phyloP scores from a whole-genome alignment of 2,113 vertebrate genomes.

The Oplegnathus fasciatus region DNA sequence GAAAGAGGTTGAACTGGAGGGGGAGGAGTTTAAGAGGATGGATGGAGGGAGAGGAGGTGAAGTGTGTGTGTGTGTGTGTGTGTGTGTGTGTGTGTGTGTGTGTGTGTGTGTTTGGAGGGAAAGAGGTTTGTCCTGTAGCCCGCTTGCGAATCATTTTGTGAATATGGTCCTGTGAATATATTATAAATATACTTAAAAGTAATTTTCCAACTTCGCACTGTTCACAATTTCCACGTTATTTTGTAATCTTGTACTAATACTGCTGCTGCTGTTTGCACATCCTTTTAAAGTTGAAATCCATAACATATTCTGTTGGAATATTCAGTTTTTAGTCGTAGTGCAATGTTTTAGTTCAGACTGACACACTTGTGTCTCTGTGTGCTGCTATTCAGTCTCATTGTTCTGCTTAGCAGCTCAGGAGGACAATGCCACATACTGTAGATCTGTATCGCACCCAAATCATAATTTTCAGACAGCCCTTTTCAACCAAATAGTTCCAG shows the following conservation, averaged over 20 bases:
- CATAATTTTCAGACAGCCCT: not conserved
- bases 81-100: conserved; percentile 25
- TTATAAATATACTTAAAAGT: not conserved
- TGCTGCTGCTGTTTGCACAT: not conserved
- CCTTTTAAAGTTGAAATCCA: not conserved
- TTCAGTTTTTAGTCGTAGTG: not conserved
- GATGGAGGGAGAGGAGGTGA: conserved; percentile 35
- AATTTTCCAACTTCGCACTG: not conserved
- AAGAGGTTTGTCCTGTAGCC: not conserved
- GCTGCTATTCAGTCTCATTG: not conserved
- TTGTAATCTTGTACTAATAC: too few relatives aligned
- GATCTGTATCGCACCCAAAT: not conserved
- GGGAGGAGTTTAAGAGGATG: conserved; percentile 61
- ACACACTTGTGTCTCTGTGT: not conserved
- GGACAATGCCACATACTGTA: not conserved
- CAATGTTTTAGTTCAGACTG: not conserved
- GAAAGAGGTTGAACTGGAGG: conserved; percentile 63
- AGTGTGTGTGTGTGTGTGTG: conserved; percentile 36
- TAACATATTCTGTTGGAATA: not conserved
- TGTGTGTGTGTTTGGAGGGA: conserved; percentile 37
- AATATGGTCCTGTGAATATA: not conserved
- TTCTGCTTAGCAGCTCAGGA: not conserved
- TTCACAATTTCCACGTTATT: not conserved
- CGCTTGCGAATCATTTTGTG: not conserved
- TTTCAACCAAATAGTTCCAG: not conserved